Evolutionary conservation across 2,888 invertebrate species (phyloP).

Genomic region (Brenthis ino): DNA sequence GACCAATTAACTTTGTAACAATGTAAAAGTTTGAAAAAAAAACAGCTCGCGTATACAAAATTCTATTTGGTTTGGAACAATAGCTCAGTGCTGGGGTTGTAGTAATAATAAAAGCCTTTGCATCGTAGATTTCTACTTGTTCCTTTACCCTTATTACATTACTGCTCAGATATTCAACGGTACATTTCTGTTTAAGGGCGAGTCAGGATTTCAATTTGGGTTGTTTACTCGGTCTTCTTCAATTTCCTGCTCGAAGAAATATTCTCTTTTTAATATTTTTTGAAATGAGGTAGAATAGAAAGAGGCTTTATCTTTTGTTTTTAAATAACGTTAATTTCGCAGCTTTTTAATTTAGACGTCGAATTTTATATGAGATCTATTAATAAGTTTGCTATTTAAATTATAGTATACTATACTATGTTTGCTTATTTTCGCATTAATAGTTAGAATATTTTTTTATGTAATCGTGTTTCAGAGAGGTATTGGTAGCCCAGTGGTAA

Average conservation of each 20-base stretch:
- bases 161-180: conserved; percentile 23
- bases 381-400: not conserved
- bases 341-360: not conserved
- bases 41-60: conserved; percentile 13
- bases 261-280: conserved; percentile 25
- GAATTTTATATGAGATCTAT: conserved; percentile 8
- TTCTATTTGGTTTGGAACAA: conserved; percentile 35
- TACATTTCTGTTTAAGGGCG: conserved; percentile 28
- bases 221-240: conserved; percentile 26
- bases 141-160: conserved; percentile 21
- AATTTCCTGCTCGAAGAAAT: conserved; percentile 18
- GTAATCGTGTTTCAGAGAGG: too few species aligned
- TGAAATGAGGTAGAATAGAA: conserved; percentile 1
- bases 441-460: too few species aligned
- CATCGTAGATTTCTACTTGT: conserved; percentile 24
- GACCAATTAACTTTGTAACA: not conserved
- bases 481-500: too few species aligned
- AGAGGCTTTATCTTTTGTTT: conserved; percentile 20
- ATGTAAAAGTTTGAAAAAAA: not conserved
- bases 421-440: too few species aligned
- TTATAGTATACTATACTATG: too few species aligned
- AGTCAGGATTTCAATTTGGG: conserved; percentile 29
- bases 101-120: conserved; percentile 32
- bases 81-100: conserved; percentile 23
- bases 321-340: not conserved